Evolutionary conservation across 2,113 vertebrate species (phyloP).

Genomic region (Nettapus auritus): DNA sequence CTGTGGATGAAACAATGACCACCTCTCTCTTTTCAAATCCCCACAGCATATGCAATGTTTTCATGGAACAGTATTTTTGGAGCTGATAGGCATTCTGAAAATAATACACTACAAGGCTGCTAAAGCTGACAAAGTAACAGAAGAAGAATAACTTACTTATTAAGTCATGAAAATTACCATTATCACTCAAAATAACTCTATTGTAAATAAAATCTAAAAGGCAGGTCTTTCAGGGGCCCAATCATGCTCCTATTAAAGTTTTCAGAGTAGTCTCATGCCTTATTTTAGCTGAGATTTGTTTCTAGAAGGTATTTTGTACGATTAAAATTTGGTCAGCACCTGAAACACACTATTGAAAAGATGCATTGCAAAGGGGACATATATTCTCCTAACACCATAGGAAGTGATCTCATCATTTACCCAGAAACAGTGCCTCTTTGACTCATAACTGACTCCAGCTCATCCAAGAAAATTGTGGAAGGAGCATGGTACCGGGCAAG

Average conservation of each 20-base stretch:
- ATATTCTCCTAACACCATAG: background rate
- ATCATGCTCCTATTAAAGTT: background rate
- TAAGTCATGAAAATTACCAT: background rate
- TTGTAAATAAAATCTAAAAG: slow-evolving; percentile 47
- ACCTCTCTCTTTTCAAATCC: background rate
- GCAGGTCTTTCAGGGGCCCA: background rate
- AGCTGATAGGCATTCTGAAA: background rate
- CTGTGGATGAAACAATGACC: background rate
- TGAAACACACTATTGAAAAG: slow-evolving; percentile 26
- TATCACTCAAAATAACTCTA: slow-evolving; percentile 46
- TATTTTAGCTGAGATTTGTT: background rate
- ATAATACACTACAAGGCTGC: background rate
- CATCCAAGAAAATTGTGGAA: slow-evolving; percentile 97
- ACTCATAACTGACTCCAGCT: slow-evolving; percentile 96
- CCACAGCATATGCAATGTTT: accelerated
- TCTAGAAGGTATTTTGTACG: slow-evolving; percentile 26
- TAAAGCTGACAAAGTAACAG: background rate
- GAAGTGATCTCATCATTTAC: slow-evolving; percentile 71
- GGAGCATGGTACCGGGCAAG: slow-evolving; percentile 94
- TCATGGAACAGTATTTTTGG: accelerated
- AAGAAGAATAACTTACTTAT: background rate
- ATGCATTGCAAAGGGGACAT: background rate
- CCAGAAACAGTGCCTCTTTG: slow-evolving; percentile 87
- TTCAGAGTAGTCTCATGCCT: background rate
- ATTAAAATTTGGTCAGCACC: slow-evolving; percentile 43